Percentiles rank a stretch among this genome's conserved stretches.
These are phyloP conservation scores for Paratilapia polleni DNA, from an alignment of 2,113 vertebrate genomes.

Conservation along the genomic window DNA sequence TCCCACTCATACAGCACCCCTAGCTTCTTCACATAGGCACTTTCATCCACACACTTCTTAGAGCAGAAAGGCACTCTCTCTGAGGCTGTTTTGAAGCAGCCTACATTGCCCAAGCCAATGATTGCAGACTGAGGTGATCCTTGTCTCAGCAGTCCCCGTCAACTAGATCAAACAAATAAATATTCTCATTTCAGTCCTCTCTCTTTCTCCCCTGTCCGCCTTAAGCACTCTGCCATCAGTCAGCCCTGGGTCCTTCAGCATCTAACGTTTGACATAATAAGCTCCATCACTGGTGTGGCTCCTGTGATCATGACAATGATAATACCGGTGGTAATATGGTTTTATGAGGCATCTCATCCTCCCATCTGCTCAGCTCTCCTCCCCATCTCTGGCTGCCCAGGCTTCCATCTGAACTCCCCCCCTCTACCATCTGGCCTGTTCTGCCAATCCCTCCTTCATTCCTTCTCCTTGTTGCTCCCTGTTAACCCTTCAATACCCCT, in stretches of 20 bases:
- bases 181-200: not conserved
- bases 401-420: conserved; percentile 60
- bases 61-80: not conserved
- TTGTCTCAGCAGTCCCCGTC: conserved; percentile 18
- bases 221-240: conserved; percentile 1
- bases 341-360: conserved; percentile 76
- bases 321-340: conserved; percentile 73
- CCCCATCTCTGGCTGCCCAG: conserved; percentile 47
- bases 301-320: conserved; percentile 71
- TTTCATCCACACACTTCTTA: not conserved
- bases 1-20: not conserved
- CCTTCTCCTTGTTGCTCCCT: conserved; percentile 20
- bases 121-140: conserved; percentile 17
- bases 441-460: conserved; percentile 53
- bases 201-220: not conserved
- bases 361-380: conserved; percentile 73
- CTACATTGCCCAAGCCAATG: not conserved
- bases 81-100: not conserved
- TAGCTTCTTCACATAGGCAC: not conserved
- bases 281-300: conserved; percentile 62
- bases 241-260: conserved; percentile 1
- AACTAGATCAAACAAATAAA: conserved; percentile 46
- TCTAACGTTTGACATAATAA: conserved; percentile 55
- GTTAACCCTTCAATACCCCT: conserved; percentile 17
- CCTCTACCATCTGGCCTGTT: conserved; percentile 72